phyloP scores from a whole-genome alignment of 2,888 invertebrate species.

The Keiferia lycopersicella region DNA sequence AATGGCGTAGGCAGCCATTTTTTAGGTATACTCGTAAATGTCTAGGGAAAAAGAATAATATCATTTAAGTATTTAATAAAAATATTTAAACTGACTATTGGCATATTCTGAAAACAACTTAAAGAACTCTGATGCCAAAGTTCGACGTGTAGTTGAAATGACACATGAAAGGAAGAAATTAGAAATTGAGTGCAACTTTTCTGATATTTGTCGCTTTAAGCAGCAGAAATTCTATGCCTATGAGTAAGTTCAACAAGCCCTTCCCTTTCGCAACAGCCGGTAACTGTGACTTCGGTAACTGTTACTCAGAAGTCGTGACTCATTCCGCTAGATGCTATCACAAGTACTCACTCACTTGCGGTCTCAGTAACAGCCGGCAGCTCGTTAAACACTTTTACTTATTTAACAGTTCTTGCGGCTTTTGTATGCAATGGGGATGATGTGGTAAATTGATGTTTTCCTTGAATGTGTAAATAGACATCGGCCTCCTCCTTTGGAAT shows the following conservation, averaged over 20 bases:
- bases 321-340: not conserved
- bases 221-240: slow-evolving; percentile 2
- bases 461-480: not conserved
- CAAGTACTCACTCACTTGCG: slow-evolving; percentile 1
- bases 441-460: not conserved
- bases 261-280: not conserved
- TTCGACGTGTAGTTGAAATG: too few species aligned
- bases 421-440: not conserved
- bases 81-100: too few species aligned
- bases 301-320: slow-evolving; percentile 12
- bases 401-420: not conserved
- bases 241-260: not conserved
- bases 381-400: slow-evolving; percentile 7
- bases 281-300: not conserved
- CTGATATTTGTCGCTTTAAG: not conserved
- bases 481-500: too few species aligned
- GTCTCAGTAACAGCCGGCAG: not conserved
- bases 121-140: too few species aligned
- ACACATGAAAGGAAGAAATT: too few species aligned
- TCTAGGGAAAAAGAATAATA: too few species aligned
- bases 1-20: too few species aligned
- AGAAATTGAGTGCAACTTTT: too few species aligned
- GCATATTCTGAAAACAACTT: too few species aligned
- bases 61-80: too few species aligned
- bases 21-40: too few species aligned